phyloP scores from a whole-genome alignment of 2,113 vertebrate species.

The Oreochromis niloticus region DNA sequence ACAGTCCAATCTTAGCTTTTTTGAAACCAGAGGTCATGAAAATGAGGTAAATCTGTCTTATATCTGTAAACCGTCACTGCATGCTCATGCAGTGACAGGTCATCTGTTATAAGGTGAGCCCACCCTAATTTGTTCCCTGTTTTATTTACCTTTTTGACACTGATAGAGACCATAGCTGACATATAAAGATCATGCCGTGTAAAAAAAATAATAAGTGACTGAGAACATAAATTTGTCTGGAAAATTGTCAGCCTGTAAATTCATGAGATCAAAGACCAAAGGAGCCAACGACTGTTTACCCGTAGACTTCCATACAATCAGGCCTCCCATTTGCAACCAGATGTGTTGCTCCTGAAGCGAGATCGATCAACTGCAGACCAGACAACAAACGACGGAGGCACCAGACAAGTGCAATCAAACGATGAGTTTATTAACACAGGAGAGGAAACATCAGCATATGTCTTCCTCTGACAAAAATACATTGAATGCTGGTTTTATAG shows the following conservation, averaged over 20 bases:
- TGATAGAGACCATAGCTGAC: background rate
- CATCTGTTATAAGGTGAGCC: background rate
- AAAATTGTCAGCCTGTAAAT: rapidly evolving
- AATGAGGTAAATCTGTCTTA: background rate
- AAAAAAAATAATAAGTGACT: background rate
- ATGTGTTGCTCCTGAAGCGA: background rate
- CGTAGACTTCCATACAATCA: background rate
- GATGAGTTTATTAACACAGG: no score
- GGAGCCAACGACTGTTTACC: background rate
- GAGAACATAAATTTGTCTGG: background rate
- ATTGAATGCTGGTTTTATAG: no score
- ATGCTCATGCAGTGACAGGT: background rate
- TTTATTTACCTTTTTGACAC: background rate
- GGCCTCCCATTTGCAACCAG: background rate
- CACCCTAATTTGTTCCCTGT: rapidly evolving
- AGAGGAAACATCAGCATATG: no score
- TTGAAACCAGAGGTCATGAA: background rate
- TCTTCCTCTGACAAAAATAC: no score
- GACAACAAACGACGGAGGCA: no score
- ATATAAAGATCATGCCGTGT: background rate
- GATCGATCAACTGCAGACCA: no score
- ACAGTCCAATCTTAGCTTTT: background rate
- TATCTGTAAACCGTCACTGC: no score
- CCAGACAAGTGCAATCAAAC: no score
- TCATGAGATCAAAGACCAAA: background rate